A percentile compares a stretch with the other conserved stretches of the same genome.
These are phyloP conservation scores for Glyptemys insculpta DNA, from an alignment of 2,797 vertebrate species.

Conservation along the genomic window DNA sequence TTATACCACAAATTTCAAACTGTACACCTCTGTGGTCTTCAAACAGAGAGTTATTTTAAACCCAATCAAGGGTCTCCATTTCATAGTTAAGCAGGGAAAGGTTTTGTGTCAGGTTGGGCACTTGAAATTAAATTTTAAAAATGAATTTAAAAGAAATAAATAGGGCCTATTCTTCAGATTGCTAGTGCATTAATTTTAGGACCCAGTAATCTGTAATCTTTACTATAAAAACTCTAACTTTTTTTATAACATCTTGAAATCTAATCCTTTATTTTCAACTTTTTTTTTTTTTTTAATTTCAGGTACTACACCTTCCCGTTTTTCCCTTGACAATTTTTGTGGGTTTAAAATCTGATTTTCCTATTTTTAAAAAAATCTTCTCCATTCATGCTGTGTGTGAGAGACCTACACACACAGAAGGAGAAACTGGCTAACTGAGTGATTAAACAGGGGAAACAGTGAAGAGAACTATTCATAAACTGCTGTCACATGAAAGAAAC, in stretches of 20 bases:
- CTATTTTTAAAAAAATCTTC: not conserved
- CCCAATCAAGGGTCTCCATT: not conserved
- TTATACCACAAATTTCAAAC: not conserved
- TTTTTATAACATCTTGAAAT: not conserved
- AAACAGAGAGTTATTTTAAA: fast-evolving
- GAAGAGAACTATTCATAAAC: not conserved
- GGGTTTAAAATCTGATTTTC: not conserved
- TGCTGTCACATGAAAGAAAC: not conserved
- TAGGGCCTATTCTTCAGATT: not conserved
- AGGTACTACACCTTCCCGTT: not conserved
- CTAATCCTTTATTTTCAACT: not conserved
- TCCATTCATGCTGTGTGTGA: not conserved
- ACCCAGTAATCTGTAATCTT: not conserved
- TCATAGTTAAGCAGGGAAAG: not conserved
- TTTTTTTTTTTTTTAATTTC: not conserved
- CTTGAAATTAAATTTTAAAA: not conserved
- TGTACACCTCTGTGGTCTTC: not conserved
- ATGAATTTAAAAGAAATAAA: not conserved
- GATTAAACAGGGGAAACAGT: not conserved
- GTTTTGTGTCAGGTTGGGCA: not conserved
- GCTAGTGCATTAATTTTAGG: not conserved
- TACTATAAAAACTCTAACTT: not conserved
- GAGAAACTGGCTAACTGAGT: not conserved
- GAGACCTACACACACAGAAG: not conserved
- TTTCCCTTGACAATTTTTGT: not conserved